Evolutionary conservation across 2,797 vertebrate genomes (phyloP), one percentile per base, ranked within the genome.

Genomic region (Takifugu ocellatus): DNA sequence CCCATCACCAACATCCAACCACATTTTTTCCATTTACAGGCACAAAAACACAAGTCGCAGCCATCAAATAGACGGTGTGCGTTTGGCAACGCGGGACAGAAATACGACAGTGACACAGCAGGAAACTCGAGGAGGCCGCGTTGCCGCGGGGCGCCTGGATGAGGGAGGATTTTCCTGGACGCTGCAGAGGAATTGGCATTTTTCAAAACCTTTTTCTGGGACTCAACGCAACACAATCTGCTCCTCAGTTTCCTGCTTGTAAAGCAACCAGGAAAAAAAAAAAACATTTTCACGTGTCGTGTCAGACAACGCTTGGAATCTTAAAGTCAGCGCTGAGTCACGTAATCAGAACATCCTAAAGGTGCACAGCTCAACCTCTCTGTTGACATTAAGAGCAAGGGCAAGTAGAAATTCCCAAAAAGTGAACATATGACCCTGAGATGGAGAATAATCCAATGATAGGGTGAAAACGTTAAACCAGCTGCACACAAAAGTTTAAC

Each of bases 401-500:
- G 46, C 36, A 46, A 69, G 70, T 25, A 54, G 31, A 58, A 25
- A 17, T 25, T 17, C 14, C 9, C 21, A 46, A 46, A 48, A 25
- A 48, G 3, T 14, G 36, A 2, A 39, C 14, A 4, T 14, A 3
- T 39, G 51, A 80, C 66, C 78, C 81, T 77, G 82, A 82, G 81
- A 64, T 76, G 71, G 56, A 51, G 27, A 29, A 1, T 49, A 57
- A 66, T 9, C 26, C 39, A 6, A 70, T 55, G 25, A 21, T 51
- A 24, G 24, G 25, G 59, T 47, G 27, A 52, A 43, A 51, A 2
- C 15, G 58, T 66, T 63, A 52, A 67, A 74, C 55, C 61, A 64
- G 51, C 61, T 74, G 56, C 69, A 74, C 44, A 49, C 17, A 68
- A 47, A 75, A 51, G 47, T 31, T 2, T 56, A 62, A 69, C 44